Evolutionary conservation across 92 coral and sea anemone species (phyloP), one percentile per base, ranked within the genome.

Genomic region (Phymanthus crucifer): DNA sequence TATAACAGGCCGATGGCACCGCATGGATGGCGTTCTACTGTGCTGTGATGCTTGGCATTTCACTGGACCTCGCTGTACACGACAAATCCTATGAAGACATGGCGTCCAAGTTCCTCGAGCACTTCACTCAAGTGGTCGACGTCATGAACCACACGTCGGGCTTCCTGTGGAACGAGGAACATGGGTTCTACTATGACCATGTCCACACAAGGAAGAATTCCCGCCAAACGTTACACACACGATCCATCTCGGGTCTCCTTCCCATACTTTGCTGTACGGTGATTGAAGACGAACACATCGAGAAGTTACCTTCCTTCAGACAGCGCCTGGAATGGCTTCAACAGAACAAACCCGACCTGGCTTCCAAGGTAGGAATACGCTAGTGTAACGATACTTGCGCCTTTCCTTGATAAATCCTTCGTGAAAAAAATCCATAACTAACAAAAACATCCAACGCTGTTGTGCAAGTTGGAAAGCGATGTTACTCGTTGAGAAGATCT

Each of bases 1-100:
- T 54, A 14, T 21, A 3, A 61, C 13, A 61, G 98, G 88, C 93
- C 14, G 98, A 93, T 73, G 98, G 94, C 38, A 86, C 93, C 33
- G 90, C 94, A 21, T 93, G 98, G 98, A 93, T 93, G 98, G 94
- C 94, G 0, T 76, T 88, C 54, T 90, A 93, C 84, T 93, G 94
- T 75, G 81, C 88, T 12, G 90, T 88, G 27, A 93, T 93, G 98
- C 89, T 93, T 11, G 85, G 83, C 70, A 93, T 93, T 74, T 86
- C 98, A 0, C 87, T 93, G 32, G 98, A 93, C 79, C 89, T 93
- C 47, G 90, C 98, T 50, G 75, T 93, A n/a, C 73, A 80, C 23
- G 98, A 93, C 77, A 84, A 84, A 16, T 83, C 91, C n/a, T 93
- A 90, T 73, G 94, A 89, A 84, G 98, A 93, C 91, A 93, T 93